These are phyloP conservation scores for Oscheius sp. DNA, from an alignment of 2,888 invertebrate genomes.

Conservation along the genomic window DNA sequence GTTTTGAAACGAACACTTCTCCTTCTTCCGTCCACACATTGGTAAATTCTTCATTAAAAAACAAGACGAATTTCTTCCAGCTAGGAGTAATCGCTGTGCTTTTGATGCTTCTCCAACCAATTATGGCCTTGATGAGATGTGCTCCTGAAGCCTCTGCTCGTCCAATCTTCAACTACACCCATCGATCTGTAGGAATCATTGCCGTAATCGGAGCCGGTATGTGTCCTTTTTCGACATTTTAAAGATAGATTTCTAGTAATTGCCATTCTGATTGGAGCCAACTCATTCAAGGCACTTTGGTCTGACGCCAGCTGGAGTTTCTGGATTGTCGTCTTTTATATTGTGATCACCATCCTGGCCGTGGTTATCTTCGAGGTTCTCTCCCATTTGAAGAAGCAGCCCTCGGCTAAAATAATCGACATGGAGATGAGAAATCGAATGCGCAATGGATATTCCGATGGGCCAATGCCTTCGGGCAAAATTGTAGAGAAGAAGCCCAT, in stretches of 20 bases:
- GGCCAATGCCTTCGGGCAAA: slow-evolving; percentile 10
- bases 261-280: slow-evolving; percentile 32
- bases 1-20: slow-evolving; percentile 19
- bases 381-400: slow-evolving; percentile 16
- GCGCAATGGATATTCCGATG: slow-evolving; percentile 17
- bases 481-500: slow-evolving; percentile 21
- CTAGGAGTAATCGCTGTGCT: slow-evolving; percentile 27
- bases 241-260: slow-evolving; percentile 18
- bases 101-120: slow-evolving; percentile 21
- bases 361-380: slow-evolving; percentile 32
- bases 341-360: slow-evolving; percentile 19
- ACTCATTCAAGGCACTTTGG: slow-evolving; percentile 30
- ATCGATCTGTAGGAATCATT: slow-evolving; percentile 28
- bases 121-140: slow-evolving; percentile 32
- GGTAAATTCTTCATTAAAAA: slow-evolving; percentile 9
- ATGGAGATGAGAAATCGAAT: slow-evolving; percentile 25
- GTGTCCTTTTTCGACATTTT: neutral
- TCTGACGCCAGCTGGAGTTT: slow-evolving; percentile 20
- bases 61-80: neutral
- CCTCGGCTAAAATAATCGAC: neutral
- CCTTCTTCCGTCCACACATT: slow-evolving; percentile 32
- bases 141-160: slow-evolving; percentile 35
- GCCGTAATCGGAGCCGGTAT: slow-evolving; percentile 29
- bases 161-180: slow-evolving; percentile 34
- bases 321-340: slow-evolving; percentile 25